These are phyloP conservation scores for Aleadryas rufinucha DNA, from an alignment of 2,113 vertebrate species.

Conservation along the genomic window DNA sequence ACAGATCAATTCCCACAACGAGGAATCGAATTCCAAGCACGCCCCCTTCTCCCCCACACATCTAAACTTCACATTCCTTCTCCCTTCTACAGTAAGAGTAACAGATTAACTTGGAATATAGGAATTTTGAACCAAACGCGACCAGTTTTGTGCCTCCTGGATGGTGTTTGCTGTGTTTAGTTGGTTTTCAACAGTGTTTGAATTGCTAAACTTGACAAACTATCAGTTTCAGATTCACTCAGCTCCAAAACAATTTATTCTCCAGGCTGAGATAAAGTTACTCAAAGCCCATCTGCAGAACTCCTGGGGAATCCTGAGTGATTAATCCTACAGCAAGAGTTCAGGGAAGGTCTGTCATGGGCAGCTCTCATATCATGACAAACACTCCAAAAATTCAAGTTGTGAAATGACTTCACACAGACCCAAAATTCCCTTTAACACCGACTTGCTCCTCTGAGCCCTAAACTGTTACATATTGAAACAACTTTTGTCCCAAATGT, in stretches of 20 bases:
- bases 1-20: neutral
- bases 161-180: neutral
- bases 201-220: neutral
- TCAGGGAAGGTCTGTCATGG: neutral
- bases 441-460: neutral
- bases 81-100: neutral
- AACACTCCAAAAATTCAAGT: neutral
- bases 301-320: neutral
- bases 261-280: neutral
- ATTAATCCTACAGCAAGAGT: neutral
- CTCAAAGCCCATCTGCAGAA: neutral
- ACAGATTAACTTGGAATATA: neutral
- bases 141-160: neutral
- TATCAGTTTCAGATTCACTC: neutral
- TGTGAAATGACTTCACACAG: neutral
- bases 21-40: neutral
- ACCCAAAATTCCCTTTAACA: neutral
- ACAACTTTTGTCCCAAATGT: neutral
- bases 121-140: neutral
- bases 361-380: neutral
- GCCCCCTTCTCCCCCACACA: neutral
- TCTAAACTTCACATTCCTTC: neutral
- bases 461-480: accelerated
- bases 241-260: neutral
- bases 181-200: neutral